phyloP scores from a whole-genome alignment of 2,888 invertebrate genomes.

The Merodon equestris region DNA sequence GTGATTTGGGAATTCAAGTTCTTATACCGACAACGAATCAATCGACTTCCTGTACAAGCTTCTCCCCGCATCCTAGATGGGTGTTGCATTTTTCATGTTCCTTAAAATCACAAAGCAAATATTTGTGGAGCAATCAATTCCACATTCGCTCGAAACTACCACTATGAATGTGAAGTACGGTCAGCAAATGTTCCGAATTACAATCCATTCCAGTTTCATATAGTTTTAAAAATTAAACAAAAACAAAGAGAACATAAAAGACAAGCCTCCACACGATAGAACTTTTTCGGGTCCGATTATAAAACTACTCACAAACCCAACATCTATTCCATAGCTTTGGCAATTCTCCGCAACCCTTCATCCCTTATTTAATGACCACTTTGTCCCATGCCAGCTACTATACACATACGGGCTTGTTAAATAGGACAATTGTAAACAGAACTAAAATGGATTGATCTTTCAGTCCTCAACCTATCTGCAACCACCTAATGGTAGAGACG shows the following conservation, averaged over 20 bases:
- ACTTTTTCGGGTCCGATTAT: slow-evolving; percentile 18
- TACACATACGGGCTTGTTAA: slow-evolving; percentile 18
- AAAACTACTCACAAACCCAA: slow-evolving; percentile 19
- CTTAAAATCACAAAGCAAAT: slow-evolving; percentile 21
- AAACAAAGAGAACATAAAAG: slow-evolving; percentile 4
- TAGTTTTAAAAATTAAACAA: slow-evolving; percentile 1
- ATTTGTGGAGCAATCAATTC: slow-evolving; percentile 48
- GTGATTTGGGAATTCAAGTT: no score
- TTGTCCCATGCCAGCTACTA: slow-evolving; percentile 1
- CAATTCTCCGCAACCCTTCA: slow-evolving; percentile 20
- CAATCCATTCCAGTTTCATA: neutral
- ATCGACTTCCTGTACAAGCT: no score
- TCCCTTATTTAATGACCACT: slow-evolving; percentile 39
- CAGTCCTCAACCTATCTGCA: slow-evolving; percentile 45
- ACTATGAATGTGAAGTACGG: slow-evolving; percentile 16
- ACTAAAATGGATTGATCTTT: slow-evolving; percentile 62
- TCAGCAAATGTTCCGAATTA: slow-evolving; percentile 38
- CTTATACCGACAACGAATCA: no score
- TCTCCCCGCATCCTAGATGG: no score
- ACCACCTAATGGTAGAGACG: slow-evolving; percentile 40
- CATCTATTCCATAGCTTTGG: neutral
- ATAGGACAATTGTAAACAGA: slow-evolving; percentile 63
- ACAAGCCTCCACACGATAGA: slow-evolving; percentile 13
- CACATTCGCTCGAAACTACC: slow-evolving; percentile 5
- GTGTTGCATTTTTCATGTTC: neutral